Evolutionary conservation across 2,113 vertebrate genomes (phyloP), one percentile per base, ranked within the genome.

Genomic region (Takifugu flavidus): DNA sequence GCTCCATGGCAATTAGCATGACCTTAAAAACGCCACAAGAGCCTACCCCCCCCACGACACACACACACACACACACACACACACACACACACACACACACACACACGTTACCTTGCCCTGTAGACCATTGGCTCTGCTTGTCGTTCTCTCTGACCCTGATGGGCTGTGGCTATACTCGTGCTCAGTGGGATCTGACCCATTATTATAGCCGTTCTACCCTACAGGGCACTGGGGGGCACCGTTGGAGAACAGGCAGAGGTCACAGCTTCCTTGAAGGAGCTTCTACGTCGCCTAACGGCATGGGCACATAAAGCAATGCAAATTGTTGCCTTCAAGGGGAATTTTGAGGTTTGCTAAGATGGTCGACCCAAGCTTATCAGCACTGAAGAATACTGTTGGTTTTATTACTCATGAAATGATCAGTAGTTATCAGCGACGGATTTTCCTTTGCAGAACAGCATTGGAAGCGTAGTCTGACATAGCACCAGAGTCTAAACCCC

Each of bases 1-100:
- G 65, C 78, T 82, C 75, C 61, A 31, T 77, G 64, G 82, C 90
- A 91, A 91, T 92, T 91, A 91, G 87, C 83, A 88, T 90, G 89
- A 90, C 89, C 91, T 91, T 90, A 89, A 86, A 82, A 88, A 85
- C 77, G 54, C 70, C 79, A 75, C 25, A 57, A 80, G 67, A 64
- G 55, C 73, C 66, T 20, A 46, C 53, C 69, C 63, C 77, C 26
- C 62, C 71, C 62, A 56, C 56, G 47, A 14, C 44, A 46, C 44
- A 14, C 67, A 60, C 13, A 29, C 75, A 55, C 47, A 52, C 20
- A 39, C 34, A 39, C 34, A 39, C 34, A 1, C 34, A 39, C 34
- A 39, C 34, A 4, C 5, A n/a, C n/a, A n/a, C 29, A 31, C 29
- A 5, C 29, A 31, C 4, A 2, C 29, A 31, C 29, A 31, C 29